Base-by-base conservation (phyloP, 2,888 invertebrate genomes). In the Iphiclides podalirius region DNA sequence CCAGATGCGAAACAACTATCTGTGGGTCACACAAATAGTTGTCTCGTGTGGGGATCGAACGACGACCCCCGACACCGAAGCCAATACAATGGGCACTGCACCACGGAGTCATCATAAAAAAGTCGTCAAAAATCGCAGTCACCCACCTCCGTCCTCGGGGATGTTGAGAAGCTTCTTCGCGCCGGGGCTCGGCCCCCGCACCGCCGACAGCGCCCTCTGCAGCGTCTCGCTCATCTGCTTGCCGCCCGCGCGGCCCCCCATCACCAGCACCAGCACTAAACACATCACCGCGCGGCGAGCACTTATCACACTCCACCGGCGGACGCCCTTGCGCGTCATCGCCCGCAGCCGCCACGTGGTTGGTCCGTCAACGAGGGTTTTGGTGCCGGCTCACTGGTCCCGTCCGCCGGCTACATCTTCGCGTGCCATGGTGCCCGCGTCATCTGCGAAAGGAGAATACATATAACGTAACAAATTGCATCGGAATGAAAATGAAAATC, bases 221-320 rank as follows among this genome's bases (percentile, higher is more conserved):
- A 90, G 67, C 55, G 89, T 90, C 72, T 90, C 89, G 64, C 89
- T 90, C 66, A 90, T 89, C 61, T 87, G 87, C 71, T 86, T 87
- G 4, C 76, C 79, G 39, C 70, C 69, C 47, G 62, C 77, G 52
- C 72, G 69, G 58, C 70, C 70, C 45, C 68, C 70, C 23, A 67
- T 57, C 71, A 80, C 68, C 47, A 70, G 45, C 71, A 79, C 70
- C 43, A 79, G 60, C 73, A 82, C 66, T 37, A 71, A 33, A 66
- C 75, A 72, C 64, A 65, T 54, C 74, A 76, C 66, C 43, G 73
- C 70, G 75, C 73, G 66, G 41, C 55, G 39, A 61, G 67, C 66
- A 56, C 57, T 50, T 59, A 50, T 58, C 63, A 61, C 66, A 74
- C 68, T 75, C 52, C 73, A 68, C 79, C 79, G 78, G 39, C 74